These are phyloP conservation scores for Pseudopleuronectes americanus DNA, from an alignment of 2,797 vertebrate species.

Conservation along the genomic window DNA sequence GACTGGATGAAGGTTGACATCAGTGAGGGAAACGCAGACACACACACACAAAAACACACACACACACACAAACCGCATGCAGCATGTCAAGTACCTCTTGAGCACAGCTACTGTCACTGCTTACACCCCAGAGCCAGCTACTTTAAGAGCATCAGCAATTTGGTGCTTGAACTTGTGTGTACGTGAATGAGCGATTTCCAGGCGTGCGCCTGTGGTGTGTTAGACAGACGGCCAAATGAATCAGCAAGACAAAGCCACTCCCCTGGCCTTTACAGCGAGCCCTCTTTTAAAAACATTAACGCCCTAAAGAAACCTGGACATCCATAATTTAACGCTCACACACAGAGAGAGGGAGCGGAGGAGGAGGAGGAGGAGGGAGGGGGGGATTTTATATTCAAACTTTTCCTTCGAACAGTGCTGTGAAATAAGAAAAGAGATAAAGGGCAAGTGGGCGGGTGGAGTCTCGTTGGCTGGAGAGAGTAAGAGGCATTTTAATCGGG, in stretches of 20 bases:
- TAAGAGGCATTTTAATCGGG: slow-evolving; percentile 10
- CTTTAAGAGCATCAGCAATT: slow-evolving; percentile 66
- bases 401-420: slow-evolving; percentile 20
- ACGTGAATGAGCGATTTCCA: background rate
- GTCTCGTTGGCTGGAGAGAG: background rate
- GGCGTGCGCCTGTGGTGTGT: slow-evolving; percentile 19
- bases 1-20: slow-evolving; percentile 59
- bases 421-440: slow-evolving; percentile 15
- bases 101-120: slow-evolving; percentile 59
- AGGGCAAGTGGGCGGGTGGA: slow-evolving; percentile 18
- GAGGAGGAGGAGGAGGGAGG: no score
- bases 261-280: slow-evolving; percentile 37
- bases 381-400: slow-evolving; percentile 40
- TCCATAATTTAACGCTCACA: slow-evolving; percentile 37
- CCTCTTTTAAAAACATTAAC: slow-evolving; percentile 49
- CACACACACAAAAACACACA: slow-evolving; percentile 29
- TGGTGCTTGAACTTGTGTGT: slow-evolving; percentile 23
- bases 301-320: slow-evolving; percentile 36
- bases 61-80: slow-evolving; percentile 31
- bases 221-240: slow-evolving; percentile 38
- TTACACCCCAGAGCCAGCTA: slow-evolving; percentile 53
- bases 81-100: slow-evolving; percentile 57
- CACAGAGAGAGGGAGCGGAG: background rate
- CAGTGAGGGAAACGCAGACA: slow-evolving; percentile 37
- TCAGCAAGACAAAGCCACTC: slow-evolving; percentile 32